A percentile compares a stretch with the other conserved stretches of the same genome.
Evolutionary conservation across 2,797 vertebrate genomes (phyloP).

Genomic region (Trachops cirrhosus): DNA sequence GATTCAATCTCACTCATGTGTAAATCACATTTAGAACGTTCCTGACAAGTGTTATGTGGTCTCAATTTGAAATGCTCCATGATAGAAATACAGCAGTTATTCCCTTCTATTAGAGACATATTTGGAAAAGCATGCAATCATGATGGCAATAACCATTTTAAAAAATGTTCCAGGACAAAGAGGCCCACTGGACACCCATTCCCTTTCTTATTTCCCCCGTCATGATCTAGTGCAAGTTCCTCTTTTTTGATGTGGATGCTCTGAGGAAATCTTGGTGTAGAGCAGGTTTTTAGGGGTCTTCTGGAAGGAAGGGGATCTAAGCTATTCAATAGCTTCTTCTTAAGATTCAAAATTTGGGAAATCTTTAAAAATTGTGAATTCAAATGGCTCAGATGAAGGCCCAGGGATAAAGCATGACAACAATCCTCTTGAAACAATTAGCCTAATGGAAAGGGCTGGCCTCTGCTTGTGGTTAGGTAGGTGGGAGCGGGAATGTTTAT

Average conservation of each 20-base stretch:
- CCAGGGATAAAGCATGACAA: background rate
- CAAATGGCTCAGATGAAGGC: background rate
- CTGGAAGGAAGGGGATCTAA: background rate
- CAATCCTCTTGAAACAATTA: background rate
- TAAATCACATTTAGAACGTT: background rate
- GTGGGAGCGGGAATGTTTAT: background rate
- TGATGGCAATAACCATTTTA: background rate
- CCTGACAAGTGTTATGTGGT: background rate
- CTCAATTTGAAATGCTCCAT: background rate
- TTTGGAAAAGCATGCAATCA: background rate
- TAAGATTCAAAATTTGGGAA: background rate
- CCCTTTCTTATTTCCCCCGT: rapidly evolving
- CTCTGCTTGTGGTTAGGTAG: background rate
- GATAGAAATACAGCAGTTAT: background rate
- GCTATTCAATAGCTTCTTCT: background rate
- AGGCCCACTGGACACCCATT: background rate
- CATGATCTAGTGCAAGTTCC: background rate
- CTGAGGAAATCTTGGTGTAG: background rate
- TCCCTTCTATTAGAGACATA: background rate
- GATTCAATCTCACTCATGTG: background rate
- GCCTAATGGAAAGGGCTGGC: background rate
- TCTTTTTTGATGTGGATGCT: background rate
- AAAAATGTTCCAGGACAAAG: background rate
- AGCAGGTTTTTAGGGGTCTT: background rate
- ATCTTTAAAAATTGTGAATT: background rate